Conservation (phyloP, 2,888 invertebrate species). For the Stenurella melanura region DNA sequence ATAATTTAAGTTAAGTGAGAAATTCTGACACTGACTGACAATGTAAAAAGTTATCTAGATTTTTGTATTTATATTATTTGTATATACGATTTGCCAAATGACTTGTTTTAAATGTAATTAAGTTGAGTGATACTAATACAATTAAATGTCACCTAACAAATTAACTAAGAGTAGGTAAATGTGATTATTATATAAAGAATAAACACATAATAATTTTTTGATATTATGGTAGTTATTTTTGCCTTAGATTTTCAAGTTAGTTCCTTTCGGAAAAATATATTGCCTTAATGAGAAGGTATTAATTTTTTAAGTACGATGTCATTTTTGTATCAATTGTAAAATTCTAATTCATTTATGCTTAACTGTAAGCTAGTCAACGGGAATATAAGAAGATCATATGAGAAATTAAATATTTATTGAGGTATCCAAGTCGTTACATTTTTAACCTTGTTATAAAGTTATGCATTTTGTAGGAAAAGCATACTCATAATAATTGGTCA, state of each 20-base stretch:
- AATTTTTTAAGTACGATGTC: not conserved
- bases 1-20: constrained; percentile 43
- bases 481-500: no score
- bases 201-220: constrained; percentile 4
- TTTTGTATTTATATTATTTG: constrained; percentile 36
- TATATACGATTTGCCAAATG: constrained; percentile 35
- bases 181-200: not conserved
- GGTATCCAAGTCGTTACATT: constrained; percentile 7
- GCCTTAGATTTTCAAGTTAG: not conserved
- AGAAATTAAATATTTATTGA: not conserved
- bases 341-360: no score
- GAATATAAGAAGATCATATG: not conserved
- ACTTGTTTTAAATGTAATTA: constrained; percentile 32
- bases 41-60: constrained; percentile 34
- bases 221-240: constrained; percentile 1
- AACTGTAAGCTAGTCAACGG: not conserved
- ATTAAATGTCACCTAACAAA: constrained; percentile 22
- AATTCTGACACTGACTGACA: constrained; percentile 22
- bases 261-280: not conserved
- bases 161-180: constrained; percentile 1
- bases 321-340: not conserved
- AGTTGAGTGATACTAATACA: constrained; percentile 33
- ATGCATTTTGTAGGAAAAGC: not conserved
- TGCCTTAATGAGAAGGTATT: not conserved
- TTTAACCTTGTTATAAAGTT: not conserved